These are phyloP conservation scores for Ondatra zibethicus DNA, from an alignment of 2,113 vertebrate species.

Conservation along the genomic window DNA sequence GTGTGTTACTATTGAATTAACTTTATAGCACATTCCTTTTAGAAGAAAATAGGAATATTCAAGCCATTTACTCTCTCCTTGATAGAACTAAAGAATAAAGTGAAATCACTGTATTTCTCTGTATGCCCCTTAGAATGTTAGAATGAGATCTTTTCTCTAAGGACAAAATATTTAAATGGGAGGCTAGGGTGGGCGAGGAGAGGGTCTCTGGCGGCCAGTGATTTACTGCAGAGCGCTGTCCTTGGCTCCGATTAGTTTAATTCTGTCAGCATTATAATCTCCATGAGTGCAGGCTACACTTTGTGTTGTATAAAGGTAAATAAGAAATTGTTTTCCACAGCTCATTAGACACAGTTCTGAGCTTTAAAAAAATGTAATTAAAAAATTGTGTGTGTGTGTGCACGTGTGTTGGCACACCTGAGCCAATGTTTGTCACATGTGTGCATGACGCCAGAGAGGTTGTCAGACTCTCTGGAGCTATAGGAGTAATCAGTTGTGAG, in stretches of 20 bases:
- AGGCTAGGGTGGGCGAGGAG: accelerated
- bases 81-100: slow-evolving; percentile 22
- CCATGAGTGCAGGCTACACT: neutral
- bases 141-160: slow-evolving; percentile 27
- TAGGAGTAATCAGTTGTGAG: neutral
- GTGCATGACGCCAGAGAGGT: neutral
- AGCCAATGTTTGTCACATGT: neutral
- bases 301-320: neutral
- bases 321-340: slow-evolving; percentile 9
- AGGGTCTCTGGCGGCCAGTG: neutral
- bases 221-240: neutral
- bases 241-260: neutral
- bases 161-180: slow-evolving; percentile 21
- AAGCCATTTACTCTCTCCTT: neutral
- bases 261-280: neutral
- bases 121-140: slow-evolving; percentile 24
- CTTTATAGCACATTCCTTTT: slow-evolving; percentile 25
- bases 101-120: slow-evolving; percentile 39
- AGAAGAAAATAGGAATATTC: slow-evolving; percentile 49
- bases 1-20: slow-evolving; percentile 50
- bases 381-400: neutral
- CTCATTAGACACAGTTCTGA: neutral
- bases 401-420: neutral
- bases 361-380: neutral
- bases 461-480: neutral